phyloP scores from a whole-genome alignment of 2,888 invertebrate species.

The Nasonia oneida region DNA sequence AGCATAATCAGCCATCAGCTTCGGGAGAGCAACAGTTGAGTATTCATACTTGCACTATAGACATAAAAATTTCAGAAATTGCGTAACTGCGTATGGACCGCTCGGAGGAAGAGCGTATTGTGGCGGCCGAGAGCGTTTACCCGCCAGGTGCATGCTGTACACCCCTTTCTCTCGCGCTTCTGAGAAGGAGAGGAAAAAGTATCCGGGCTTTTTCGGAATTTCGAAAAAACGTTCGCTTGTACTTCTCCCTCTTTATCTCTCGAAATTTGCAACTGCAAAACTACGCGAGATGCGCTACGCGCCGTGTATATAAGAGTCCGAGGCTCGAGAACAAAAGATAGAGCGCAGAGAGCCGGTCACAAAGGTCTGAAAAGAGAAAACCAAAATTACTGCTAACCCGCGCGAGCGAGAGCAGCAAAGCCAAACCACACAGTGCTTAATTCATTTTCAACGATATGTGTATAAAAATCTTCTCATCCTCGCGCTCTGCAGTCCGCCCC shows the following conservation, averaged over 20 bases:
- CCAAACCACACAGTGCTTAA: slow-evolving; percentile 27
- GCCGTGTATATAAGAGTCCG: no score
- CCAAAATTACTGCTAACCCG: slow-evolving; percentile 30
- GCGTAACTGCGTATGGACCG: background rate
- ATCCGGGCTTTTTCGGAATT: slow-evolving; percentile 8
- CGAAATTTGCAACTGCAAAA: no score
- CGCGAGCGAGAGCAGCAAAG: background rate
- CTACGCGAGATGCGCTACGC: background rate
- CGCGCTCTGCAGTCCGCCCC: slow-evolving; percentile 5
- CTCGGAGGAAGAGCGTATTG: background rate
- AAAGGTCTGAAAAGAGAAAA: slow-evolving; percentile 17
- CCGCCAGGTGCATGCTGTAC: background rate
- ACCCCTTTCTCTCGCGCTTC: background rate
- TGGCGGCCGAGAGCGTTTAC: background rate
- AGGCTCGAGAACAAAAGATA: slow-evolving; percentile 10
- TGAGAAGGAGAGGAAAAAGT: background rate
- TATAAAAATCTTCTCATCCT: slow-evolving; percentile 26
- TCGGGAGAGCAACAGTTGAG: slow-evolving; percentile 10
- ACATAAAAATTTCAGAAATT: background rate
- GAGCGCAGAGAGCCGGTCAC: background rate
- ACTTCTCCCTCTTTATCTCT: background rate
- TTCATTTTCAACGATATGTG: slow-evolving; percentile 29
- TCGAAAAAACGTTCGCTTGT: background rate
- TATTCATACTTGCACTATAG: no score
- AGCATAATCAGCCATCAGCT: background rate